Evolutionary conservation across 2,113 vertebrate species (phyloP), one percentile per base, ranked within the genome.

Genomic region (Neotoma lepida): DNA sequence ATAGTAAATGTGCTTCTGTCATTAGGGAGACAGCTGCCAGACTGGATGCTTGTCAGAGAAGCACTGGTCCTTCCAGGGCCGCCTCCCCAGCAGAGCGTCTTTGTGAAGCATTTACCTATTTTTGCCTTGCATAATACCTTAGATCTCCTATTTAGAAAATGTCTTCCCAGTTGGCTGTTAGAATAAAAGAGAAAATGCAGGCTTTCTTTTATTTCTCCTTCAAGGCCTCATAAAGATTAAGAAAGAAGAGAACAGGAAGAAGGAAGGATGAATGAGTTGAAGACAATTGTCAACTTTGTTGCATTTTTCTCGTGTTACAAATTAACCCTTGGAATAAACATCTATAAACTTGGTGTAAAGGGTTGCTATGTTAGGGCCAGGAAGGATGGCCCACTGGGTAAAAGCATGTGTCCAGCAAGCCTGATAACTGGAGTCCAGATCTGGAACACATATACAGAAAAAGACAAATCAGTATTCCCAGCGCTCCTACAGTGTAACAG

Each of bases 1-100:
- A 89, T 3, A 39, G 91, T 96, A 96, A 98, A 93, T 97, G 97
- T 95, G 82, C 97, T 97, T 96, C 64, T 97, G 94, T 91, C 70
- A 92, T 98, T 98, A 96, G 93, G 95, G 94, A 97, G 94, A 95
- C 63, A 96, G 94, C 74, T 84, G 56, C 70, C 28, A 97, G 73
- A 86, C 77, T 54, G 90, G 96, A 51, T 0, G 1, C 89, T 97
- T 86, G 86, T 97, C 96, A 96, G 94, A 94, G 94, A 98, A 87
- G 56, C 92, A 44, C 73, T 78, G 51, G 73, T 92, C 90, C 73
- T 89, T 96, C 91, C 95, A 76, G 95, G 92, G 91, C 41, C 88
- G 96, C 85, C 94, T 97, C 81, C 84, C 86, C 88, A 97, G 91
- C 89, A 90, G 90, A 96, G 95, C 93, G 91, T 68, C 90, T 96